Evolutionary conservation across 2,888 invertebrate genomes (phyloP).

Genomic region (Agriopis leucophaearia): DNA sequence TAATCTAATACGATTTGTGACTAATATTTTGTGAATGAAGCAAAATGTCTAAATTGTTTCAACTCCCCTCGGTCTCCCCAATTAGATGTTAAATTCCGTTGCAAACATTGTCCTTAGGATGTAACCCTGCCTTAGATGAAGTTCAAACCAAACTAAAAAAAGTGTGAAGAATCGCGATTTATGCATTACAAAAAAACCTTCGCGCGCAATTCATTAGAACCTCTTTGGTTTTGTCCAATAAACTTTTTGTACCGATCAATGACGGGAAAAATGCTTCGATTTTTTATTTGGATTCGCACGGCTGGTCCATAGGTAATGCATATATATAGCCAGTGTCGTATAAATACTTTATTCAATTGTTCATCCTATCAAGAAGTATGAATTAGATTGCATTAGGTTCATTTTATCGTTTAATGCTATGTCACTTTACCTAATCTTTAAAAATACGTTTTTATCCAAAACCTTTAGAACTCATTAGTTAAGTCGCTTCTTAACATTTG

Average conservation of each 20-base stretch:
- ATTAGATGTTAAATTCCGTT: too few species aligned
- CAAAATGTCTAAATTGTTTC: too few species aligned
- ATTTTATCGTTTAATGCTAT: not conserved
- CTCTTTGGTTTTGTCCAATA: constrained; percentile 7
- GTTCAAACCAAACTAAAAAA: constrained; percentile 21
- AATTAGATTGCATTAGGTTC: not conserved
- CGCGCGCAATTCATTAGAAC: constrained; percentile 13
- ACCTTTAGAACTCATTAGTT: constrained; percentile 26
- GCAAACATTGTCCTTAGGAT: too few species aligned
- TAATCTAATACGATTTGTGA: too few species aligned
- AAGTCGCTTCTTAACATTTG: constrained; percentile 29
- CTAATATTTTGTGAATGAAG: too few species aligned
- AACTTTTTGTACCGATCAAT: constrained; percentile 2
- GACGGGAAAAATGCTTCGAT: not conserved
- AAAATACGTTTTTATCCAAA: constrained; percentile 16
- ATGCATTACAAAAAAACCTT: constrained; percentile 11
- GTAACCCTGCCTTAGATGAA: too few species aligned
- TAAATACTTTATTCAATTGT: too few species aligned
- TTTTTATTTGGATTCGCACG: not conserved
- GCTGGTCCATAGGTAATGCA: too few species aligned
- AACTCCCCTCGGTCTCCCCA: too few species aligned
- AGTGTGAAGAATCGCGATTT: constrained; percentile 25
- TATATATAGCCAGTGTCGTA: not conserved
- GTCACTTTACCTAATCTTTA: not conserved
- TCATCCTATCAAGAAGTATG: too few species aligned